Evolutionary conservation across 2,888 invertebrate species (phyloP).

Genomic region (Ennomos fuscantarius): DNA sequence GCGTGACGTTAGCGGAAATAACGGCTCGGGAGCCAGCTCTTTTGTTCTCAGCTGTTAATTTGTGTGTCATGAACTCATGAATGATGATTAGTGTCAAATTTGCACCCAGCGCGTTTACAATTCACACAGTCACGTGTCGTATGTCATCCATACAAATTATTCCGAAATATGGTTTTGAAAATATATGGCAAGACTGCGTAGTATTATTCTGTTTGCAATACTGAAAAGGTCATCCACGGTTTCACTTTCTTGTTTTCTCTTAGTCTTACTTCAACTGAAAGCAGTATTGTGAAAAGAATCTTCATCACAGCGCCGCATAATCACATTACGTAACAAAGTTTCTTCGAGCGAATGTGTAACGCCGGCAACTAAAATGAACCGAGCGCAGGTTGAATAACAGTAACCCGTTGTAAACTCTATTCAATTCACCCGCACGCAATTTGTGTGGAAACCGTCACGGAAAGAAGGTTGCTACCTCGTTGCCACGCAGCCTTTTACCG

Average conservation of each 20-base stretch:
- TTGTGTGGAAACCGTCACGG: conserved; percentile 43
- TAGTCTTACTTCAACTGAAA: conserved; percentile 19
- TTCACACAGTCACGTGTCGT: conserved; percentile 32
- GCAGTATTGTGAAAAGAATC: conserved; percentile 32
- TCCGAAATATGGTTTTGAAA: conserved; percentile 6
- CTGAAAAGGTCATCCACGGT: conserved; percentile 21
- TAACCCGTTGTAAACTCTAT: conserved; percentile 41
- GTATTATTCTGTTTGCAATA: conserved; percentile 13
- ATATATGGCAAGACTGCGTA: not conserved
- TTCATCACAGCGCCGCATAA: conserved; percentile 32
- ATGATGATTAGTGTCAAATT: conserved; percentile 52
- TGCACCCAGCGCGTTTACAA: conserved; percentile 29
- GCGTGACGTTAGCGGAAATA: conserved; percentile 63
- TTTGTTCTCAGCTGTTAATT: conserved; percentile 60
- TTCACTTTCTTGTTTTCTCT: conserved; percentile 20
- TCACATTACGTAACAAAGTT: conserved; percentile 38
- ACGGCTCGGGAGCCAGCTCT: conserved; percentile 55
- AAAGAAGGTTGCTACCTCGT: conserved; percentile 43
- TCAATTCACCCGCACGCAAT: conserved; percentile 44
- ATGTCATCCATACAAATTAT: conserved; percentile 12
- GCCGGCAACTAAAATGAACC: conserved; percentile 34
- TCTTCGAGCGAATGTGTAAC: conserved; percentile 35
- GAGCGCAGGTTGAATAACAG: conserved; percentile 41
- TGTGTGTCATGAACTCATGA: conserved; percentile 56
- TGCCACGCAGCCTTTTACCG: conserved; percentile 38